Percentiles rank a stretch among this genome's conserved stretches.
Conservation (phyloP, 2,888 invertebrate species). For the Catocala fraxini region DNA sequence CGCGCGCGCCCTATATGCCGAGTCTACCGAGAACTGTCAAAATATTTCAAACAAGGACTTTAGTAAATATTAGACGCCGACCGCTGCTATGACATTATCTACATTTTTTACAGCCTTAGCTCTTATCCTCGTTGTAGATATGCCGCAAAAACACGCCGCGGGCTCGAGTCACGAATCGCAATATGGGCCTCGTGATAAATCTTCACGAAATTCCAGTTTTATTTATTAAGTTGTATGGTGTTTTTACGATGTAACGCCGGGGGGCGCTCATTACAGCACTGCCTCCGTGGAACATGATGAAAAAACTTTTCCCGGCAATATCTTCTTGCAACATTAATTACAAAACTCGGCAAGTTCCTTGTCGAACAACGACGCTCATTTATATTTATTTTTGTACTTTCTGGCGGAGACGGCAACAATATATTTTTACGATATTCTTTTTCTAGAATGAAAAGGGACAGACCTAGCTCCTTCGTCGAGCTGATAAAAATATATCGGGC, state of each 20-base stretch:
- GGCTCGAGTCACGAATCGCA: slow-evolving; percentile 75
- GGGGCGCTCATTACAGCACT: slow-evolving; percentile 80
- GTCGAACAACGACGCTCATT: slow-evolving; percentile 56
- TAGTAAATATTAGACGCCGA: slow-evolving; percentile 72
- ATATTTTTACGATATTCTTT: slow-evolving; percentile 78
- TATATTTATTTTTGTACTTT: slow-evolving; percentile 67
- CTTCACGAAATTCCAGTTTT: slow-evolving; percentile 82
- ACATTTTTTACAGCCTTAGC: slow-evolving; percentile 70
- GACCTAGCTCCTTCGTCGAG: slow-evolving; percentile 62
- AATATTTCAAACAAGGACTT: slow-evolving; percentile 77
- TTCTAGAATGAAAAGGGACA: slow-evolving; percentile 68
- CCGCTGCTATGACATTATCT: slow-evolving; percentile 73
- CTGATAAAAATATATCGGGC: slow-evolving; percentile 82
- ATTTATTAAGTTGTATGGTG: slow-evolving; percentile 87
- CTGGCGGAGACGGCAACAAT: slow-evolving; percentile 59
- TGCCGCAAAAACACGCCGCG: slow-evolving; percentile 71
- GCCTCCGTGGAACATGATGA: slow-evolving; percentile 76
- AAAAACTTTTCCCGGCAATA: slow-evolving; percentile 83
- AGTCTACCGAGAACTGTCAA: slow-evolving; percentile 82
- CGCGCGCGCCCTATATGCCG: slow-evolving; percentile 52
- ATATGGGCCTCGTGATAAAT: slow-evolving; percentile 81
- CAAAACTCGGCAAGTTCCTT: slow-evolving; percentile 72
- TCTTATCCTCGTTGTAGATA: slow-evolving; percentile 62
- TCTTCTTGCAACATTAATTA: slow-evolving; percentile 86
- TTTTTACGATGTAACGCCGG: slow-evolving; percentile 83